Evolutionary conservation across 2,113 vertebrate species (phyloP).

Genomic region (Oryctolagus cuniculus): mOryCun1.1 NC_091433.1:28580001-28580500

Average conservation of each 20-base stretch:
- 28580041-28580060: not conserved
- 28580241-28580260: not conserved
- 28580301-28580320: not conserved
- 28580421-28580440: not conserved
- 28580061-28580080: too few relatives aligned
- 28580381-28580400: not conserved
- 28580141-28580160: not conserved
- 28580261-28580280: not conserved
- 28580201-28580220: not conserved
- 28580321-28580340: not conserved
- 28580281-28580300: not conserved
- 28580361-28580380: not conserved
- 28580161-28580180: not conserved
- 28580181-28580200: not conserved
- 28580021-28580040: not conserved
- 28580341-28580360: not conserved
- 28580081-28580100: not conserved
- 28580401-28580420: not conserved
- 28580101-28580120: not conserved
- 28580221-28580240: not conserved
- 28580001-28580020: not conserved
- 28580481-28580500: not conserved
- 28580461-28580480: not conserved
- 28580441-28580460: not conserved
- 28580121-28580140: not conserved